Base-by-base conservation (phyloP, 2,888 invertebrate genomes). In the Cyaniris semiargus region DNA sequence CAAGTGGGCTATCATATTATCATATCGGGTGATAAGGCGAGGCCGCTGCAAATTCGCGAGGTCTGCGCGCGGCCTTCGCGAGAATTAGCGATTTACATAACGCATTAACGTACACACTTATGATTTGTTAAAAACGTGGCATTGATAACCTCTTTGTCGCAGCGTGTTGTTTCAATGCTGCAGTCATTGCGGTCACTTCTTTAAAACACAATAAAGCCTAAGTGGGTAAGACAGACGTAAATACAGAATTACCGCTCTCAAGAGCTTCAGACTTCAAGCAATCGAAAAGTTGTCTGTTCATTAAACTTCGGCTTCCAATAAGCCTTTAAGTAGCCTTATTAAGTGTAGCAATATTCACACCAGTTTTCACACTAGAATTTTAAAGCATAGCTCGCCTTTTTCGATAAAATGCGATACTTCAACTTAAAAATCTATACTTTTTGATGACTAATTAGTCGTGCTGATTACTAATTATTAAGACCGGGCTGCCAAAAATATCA, bases 11-110 rank as follows among this genome's bases (percentile, higher is more conserved):
- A 88, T 88, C 86, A 88, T 91, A 92, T 90, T 91, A 92, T 90
- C 90, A 87, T 86, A 84, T 83, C 86, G 85, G 85, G 66, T 89
- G 93, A 93, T 93, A 93, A 91, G 85, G 78, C 91, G 89, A 93
- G 93, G 93, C 87, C 91, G 85, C 82, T 84, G 85, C 86, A 87
- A 87, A 90, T 91, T 90, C 85, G 89, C 90, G 90, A 91, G 91
- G 91, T 91, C 90, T 87, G 81, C 56, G 44, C 77, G 79, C 84
- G 88, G 85, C 92, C 93, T 93, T 91, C 89, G 87, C 84, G 86
- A 90, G 89, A 91, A 92, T 93, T 93, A 89, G 89, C 86, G 86
- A 89, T 90, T 90, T 90, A 90, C 90, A 92, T 90, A 89, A 88
- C 85, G 85, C 85, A 84, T 27, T 66, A 23, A 66, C 60, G 60